Evolutionary conservation across 2,888 invertebrate species (phyloP).

Genomic region (Cheilosia scutellata): DNA sequence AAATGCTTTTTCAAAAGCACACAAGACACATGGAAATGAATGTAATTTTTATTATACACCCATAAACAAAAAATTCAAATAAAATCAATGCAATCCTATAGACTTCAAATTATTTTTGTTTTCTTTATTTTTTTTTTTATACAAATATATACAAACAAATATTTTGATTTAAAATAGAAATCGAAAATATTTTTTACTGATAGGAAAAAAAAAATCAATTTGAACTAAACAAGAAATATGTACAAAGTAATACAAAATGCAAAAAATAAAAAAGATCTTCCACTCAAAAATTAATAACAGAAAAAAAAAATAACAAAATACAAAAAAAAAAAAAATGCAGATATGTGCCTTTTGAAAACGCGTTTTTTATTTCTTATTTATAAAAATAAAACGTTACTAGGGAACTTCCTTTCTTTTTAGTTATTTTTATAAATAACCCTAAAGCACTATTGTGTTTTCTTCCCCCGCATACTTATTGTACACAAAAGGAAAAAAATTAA

Average conservation of each 20-base stretch:
- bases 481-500: not conserved
- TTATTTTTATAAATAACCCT: slow-evolving; percentile 18
- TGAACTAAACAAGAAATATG: slow-evolving; percentile 53
- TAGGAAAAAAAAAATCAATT: slow-evolving; percentile 45
- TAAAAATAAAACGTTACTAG: slow-evolving; percentile 14
- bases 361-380: slow-evolving; percentile 53
- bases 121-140: slow-evolving; percentile 34
- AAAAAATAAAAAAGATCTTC: slow-evolving; percentile 48
- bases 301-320: slow-evolving; percentile 24
- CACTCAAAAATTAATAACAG: slow-evolving; percentile 39
- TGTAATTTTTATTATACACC: slow-evolving; percentile 47
- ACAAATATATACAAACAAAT: slow-evolving; percentile 56
- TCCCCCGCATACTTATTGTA: slow-evolving; percentile 1
- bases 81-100: slow-evolving; percentile 73
- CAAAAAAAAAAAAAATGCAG: slow-evolving; percentile 44
- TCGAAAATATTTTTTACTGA: slow-evolving; percentile 44
- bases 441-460: slow-evolving; percentile 46
- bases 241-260: slow-evolving; percentile 61
- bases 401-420: slow-evolving; percentile 20
- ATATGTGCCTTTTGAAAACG: slow-evolving; percentile 74
- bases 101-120: slow-evolving; percentile 53
- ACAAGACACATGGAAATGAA: slow-evolving; percentile 37
- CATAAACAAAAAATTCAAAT: slow-evolving; percentile 10
- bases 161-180: slow-evolving; percentile 69
- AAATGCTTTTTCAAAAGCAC: slow-evolving; percentile 68